Percentiles rank a stretch among this genome's conserved stretches.
These are phyloP conservation scores for Nomada lathburiana DNA, from an alignment of 2,888 invertebrate genomes.

Conservation along the genomic window DNA sequence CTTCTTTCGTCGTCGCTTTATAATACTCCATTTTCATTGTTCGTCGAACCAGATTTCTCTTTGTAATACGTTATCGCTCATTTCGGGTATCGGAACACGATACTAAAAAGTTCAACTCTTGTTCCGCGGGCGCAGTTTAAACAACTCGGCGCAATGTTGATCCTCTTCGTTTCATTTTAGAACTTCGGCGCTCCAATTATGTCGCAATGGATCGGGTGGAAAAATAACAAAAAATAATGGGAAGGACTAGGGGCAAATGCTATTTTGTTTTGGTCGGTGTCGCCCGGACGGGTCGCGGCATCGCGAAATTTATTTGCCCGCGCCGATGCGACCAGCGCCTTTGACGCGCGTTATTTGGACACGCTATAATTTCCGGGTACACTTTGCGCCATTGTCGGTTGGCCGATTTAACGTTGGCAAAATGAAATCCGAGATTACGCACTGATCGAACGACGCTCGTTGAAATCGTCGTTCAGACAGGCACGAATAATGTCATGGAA, in stretches of 20 bases:
- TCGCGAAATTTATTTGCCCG: conserved; percentile 38
- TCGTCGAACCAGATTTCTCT: not conserved
- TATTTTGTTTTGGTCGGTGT: not conserved
- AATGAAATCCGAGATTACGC: conserved; percentile 81
- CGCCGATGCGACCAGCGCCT: conserved; percentile 11
- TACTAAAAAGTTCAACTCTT: too few species aligned
- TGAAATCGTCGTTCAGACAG: conserved; percentile 75
- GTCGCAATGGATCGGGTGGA: too few species aligned
- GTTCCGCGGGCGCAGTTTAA: too few species aligned
- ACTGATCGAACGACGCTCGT: conserved; percentile 76
- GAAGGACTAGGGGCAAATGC: not conserved
- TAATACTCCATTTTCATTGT: not conserved
- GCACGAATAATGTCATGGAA: conserved; percentile 23
- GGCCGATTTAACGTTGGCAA: conserved; percentile 77
- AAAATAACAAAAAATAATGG: too few species aligned
- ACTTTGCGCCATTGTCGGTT: conserved; percentile 49
- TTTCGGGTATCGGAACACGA: too few species aligned
- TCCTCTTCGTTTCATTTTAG: too few species aligned
- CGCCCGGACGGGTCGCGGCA: not conserved
- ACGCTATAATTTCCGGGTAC: conserved; percentile 49
- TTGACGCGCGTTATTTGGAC: conserved; percentile 28
- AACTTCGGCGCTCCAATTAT: too few species aligned
- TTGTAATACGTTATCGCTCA: not conserved
- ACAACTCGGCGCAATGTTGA: too few species aligned
- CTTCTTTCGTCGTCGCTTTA: not conserved